These are phyloP conservation scores for Pterobdella sp. DNA, from an alignment of 2,888 invertebrate species.

Conservation along the genomic window DNA sequence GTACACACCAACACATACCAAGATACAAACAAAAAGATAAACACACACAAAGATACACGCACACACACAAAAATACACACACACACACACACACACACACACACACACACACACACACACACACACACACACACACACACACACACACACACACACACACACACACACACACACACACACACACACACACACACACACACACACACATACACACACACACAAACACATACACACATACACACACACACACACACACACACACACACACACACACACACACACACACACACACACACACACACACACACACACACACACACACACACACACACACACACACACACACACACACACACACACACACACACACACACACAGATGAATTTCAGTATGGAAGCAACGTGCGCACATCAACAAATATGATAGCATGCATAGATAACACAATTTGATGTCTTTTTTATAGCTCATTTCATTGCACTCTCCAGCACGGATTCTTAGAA, in stretches of 20 bases:
- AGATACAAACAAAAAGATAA: background rate
- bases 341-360: conserved; percentile 14
- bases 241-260: conserved; percentile 19
- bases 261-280: conserved; percentile 17
- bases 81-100: conserved; percentile 6
- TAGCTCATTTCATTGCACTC: too few species aligned
- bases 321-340: conserved; percentile 18
- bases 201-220: conserved; percentile 8
- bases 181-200: conserved; percentile 15
- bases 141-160: conserved; percentile 16
- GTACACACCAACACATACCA: background rate
- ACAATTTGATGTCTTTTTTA: too few species aligned
- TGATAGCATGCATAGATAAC: too few species aligned
- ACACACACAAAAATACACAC: background rate
- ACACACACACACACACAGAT: too few species aligned
- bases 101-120: conserved; percentile 17
- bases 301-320: conserved; percentile 17
- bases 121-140: conserved; percentile 16
- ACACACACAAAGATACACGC: background rate
- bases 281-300: conserved; percentile 17
- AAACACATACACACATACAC: conserved; percentile 11
- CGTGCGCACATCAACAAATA: background rate
- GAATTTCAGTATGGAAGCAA: background rate
- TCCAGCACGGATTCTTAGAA: too few species aligned
- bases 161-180: conserved; percentile 22